Percentiles rank a stretch among this genome's conserved stretches.
Evolutionary conservation across 2,797 vertebrate species (phyloP).

Genomic region (Intellagama lesueurii): DNA sequence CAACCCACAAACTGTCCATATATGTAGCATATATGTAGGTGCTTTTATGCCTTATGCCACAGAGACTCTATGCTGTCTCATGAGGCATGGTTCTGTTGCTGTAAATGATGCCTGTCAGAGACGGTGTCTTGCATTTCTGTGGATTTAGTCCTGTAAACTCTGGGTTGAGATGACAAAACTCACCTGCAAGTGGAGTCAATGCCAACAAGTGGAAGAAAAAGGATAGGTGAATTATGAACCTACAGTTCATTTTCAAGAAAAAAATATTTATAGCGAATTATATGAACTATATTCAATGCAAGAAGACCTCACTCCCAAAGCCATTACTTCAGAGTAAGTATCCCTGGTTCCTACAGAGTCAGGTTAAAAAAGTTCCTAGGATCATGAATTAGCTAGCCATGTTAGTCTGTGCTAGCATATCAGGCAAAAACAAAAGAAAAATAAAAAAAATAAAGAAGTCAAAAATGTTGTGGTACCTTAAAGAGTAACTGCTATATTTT

Average conservation of each 20-base stretch:
- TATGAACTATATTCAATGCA: background rate
- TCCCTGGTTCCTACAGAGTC: background rate
- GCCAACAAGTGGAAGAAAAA: conserved; percentile 39
- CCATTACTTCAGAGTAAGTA: background rate
- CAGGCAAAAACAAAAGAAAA: too few species aligned
- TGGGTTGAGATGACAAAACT: conserved; percentile 18
- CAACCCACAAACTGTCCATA: background rate
- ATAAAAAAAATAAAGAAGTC: too few species aligned
- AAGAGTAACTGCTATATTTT: too few species aligned
- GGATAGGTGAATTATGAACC: conserved; percentile 36
- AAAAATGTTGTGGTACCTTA: too few species aligned
- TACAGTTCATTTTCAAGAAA: background rate
- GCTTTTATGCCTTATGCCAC: too few species aligned
- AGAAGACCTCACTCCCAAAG: background rate
- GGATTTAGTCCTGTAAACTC: background rate
- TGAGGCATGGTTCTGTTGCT: too few species aligned
- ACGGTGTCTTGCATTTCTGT: background rate
- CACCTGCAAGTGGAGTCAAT: conserved; percentile 52
- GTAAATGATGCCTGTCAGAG: background rate
- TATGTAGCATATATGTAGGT: background rate
- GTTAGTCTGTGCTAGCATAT: too few species aligned
- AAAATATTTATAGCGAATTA: background rate
- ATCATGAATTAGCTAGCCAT: background rate
- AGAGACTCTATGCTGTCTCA: too few species aligned
- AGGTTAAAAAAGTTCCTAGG: background rate